These are phyloP conservation scores for Tapirus indicus DNA, from an alignment of 2,797 vertebrate genomes.

Conservation along the genomic window DNA sequence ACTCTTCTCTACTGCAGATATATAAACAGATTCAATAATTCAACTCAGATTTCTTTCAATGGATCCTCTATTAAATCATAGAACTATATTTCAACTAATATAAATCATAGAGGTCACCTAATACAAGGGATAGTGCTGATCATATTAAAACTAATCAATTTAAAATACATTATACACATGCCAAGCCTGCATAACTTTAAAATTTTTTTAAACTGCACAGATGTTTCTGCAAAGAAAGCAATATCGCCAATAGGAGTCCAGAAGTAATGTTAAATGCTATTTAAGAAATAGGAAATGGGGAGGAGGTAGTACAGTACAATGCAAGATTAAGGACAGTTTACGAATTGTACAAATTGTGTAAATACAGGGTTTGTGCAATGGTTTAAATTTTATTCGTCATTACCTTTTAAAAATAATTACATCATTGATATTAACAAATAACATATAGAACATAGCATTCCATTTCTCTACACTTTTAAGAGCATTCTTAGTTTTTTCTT, in stretches of 20 bases:
- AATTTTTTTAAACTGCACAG: not conserved
- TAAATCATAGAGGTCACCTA: constrained; percentile 39
- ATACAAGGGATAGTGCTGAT: not conserved
- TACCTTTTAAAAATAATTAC: constrained; percentile 43
- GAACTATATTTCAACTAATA: constrained; percentile 56
- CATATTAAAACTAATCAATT: constrained; percentile 66
- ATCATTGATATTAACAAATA: not conserved
- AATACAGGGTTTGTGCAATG: not conserved
- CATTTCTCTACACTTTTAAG: not conserved
- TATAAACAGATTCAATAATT: constrained; percentile 69
- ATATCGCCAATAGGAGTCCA: not conserved
- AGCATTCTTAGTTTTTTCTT: not conserved
- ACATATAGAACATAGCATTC: not conserved
- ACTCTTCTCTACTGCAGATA: not conserved
- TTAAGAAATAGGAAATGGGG: not conserved
- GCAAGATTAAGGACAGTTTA: not conserved
- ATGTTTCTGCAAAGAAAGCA: constrained; percentile 47
- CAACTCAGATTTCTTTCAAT: constrained; percentile 63
- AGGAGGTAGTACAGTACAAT: not conserved
- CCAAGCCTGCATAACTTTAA: not conserved
- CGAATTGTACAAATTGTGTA: not conserved
- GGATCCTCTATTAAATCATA: constrained; percentile 50
- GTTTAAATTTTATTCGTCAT: not conserved
- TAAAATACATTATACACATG: not conserved
- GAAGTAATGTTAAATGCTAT: not conserved